These are phyloP conservation scores for Uropetala carovei DNA, from an alignment of 2,888 invertebrate genomes.

Conservation along the genomic window DNA sequence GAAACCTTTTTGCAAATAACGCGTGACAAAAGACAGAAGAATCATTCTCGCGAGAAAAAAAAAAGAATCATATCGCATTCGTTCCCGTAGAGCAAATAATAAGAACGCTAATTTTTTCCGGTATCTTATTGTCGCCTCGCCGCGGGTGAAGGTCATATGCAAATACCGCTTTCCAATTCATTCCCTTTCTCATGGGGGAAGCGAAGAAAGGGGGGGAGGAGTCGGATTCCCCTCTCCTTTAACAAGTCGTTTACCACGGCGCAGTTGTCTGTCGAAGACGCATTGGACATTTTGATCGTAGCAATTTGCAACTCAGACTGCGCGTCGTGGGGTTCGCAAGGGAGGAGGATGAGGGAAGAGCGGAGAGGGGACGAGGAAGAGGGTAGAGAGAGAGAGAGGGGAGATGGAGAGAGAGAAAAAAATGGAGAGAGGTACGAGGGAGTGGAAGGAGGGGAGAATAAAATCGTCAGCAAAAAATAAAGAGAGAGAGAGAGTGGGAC, in stretches of 20 bases:
- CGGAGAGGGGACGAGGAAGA: not conserved
- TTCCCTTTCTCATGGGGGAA: conserved; percentile 18
- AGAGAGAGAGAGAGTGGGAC: conserved; percentile 13
- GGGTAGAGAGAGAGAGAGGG: not conserved
- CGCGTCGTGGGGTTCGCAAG: not conserved
- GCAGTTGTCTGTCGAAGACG: conserved; percentile 31
- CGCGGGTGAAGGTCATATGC: conserved; percentile 48
- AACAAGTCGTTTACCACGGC: conserved; percentile 32
- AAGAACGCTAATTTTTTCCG: no score
- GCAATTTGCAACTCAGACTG: conserved; percentile 62
- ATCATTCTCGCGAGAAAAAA: no score
- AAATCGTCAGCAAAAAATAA: not conserved
- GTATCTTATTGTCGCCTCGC: no score
- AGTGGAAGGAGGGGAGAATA: not conserved
- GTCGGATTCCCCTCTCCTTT: not conserved
- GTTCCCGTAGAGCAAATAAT: no score
- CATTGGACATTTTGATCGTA: conserved; percentile 53
- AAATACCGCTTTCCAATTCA: conserved; percentile 54
- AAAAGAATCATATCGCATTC: no score
- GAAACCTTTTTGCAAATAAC: no score
- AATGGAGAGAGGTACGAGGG: not conserved
- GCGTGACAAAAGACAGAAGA: no score
- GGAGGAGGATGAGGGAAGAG: not conserved
- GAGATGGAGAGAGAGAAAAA: not conserved
- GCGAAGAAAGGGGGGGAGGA: conserved; percentile 11